phyloP scores from a whole-genome alignment of 2,888 invertebrate genomes.

The Agrochola lychnidis region DNA sequence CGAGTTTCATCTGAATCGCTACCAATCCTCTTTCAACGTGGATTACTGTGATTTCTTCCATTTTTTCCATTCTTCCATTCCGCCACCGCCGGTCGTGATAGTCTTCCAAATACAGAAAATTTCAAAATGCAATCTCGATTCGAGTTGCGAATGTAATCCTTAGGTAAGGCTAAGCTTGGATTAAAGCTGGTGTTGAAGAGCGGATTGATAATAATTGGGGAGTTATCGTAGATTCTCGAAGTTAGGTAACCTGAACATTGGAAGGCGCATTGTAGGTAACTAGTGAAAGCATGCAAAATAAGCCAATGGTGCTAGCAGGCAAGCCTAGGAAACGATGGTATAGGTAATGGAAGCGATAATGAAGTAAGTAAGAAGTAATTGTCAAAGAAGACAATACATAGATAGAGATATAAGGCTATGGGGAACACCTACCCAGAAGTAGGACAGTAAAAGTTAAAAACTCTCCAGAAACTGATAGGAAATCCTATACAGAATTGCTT shows the following conservation, averaged over 20 bases:
- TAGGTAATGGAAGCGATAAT: not conserved
- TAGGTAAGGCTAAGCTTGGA: not conserved
- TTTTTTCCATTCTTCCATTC: slow-evolving; percentile 52
- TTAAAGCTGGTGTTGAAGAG: not conserved
- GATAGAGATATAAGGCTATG: not conserved
- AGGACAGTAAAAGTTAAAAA: not conserved
- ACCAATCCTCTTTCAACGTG: slow-evolving; percentile 41
- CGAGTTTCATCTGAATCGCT: slow-evolving; percentile 42
- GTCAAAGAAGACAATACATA: not conserved
- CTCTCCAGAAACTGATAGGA: not conserved
- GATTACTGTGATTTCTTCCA: slow-evolving; percentile 53
- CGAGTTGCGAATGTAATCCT: slow-evolving; percentile 39
- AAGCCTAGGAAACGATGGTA: not conserved
- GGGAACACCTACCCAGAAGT: not conserved
- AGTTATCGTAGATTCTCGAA: not conserved
- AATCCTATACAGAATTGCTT: not conserved
- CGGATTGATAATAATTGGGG: not conserved
- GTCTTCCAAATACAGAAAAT: slow-evolving; percentile 25
- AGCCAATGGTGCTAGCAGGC: not conserved
- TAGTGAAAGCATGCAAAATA: not conserved
- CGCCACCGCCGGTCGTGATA: slow-evolving; percentile 1
- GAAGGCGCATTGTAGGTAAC: not conserved
- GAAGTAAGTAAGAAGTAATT: too few relatives aligned
- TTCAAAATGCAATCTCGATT: slow-evolving; percentile 42
- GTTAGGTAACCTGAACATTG: not conserved